These are phyloP conservation scores for Falco concolor DNA, from an alignment of 2,797 vertebrate genomes.

Conservation along the genomic window DNA sequence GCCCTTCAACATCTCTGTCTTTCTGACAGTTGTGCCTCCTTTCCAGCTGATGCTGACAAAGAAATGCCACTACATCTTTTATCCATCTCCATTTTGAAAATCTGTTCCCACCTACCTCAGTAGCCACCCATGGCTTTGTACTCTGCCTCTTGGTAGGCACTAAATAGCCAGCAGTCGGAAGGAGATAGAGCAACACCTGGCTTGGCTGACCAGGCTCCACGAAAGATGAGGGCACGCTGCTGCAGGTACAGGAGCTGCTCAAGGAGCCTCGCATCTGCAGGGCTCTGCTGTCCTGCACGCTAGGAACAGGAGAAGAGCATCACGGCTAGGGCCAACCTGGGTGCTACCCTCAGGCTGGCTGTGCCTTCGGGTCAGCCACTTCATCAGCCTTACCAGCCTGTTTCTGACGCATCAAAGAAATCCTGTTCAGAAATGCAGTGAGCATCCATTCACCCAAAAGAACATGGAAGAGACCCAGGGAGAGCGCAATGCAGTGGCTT, in stretches of 20 bases:
- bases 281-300: neutral
- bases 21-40: neutral
- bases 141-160: neutral
- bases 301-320: neutral
- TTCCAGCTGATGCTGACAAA: neutral
- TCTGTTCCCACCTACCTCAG: neutral
- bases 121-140: neutral
- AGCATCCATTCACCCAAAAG: neutral
- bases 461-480: neutral
- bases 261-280: accelerated
- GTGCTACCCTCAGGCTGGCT: neutral
- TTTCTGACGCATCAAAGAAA: neutral
- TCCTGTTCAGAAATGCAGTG: neutral
- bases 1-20: neutral
- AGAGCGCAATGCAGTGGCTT: neutral
- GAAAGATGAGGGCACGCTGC: neutral
- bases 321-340: accelerated
- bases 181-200: neutral
- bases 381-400: neutral
- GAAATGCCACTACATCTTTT: neutral
- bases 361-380: neutral
- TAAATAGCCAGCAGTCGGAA: neutral
- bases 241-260: neutral
- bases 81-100: neutral
- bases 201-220: neutral